Conservation (phyloP, 2,888 invertebrate genomes). For the Apodemia arnacis region DNA sequence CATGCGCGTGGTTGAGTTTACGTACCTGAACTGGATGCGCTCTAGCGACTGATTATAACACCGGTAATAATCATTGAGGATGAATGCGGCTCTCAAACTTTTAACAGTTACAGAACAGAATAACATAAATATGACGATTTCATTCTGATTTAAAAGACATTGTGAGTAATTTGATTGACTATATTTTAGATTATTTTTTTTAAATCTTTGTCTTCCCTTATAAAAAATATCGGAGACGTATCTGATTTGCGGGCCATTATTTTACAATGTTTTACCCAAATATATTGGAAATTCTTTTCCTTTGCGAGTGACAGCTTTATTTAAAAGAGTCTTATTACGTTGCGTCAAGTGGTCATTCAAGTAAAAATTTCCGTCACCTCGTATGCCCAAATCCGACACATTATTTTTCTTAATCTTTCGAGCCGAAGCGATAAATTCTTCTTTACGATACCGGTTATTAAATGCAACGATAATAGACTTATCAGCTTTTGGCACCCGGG, state of each 20-base stretch:
- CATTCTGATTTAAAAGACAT: not conserved
- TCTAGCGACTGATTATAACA: not conserved
- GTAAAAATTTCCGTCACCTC: constrained; percentile 30
- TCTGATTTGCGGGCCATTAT: constrained; percentile 66
- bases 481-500: not conserved
- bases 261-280: constrained; percentile 72
- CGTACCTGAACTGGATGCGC: constrained; percentile 11
- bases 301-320: constrained; percentile 37
- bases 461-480: not conserved
- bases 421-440: constrained; percentile 50
- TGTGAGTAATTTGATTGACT: not conserved
- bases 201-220: constrained; percentile 53
- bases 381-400: constrained; percentile 34
- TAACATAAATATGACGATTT: not conserved
- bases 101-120: not conserved
- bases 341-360: constrained; percentile 63
- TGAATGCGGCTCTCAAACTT: not conserved
- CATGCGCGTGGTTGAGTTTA: not conserved
- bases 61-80: not conserved
- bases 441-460: constrained; percentile 48
- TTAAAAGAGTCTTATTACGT: constrained; percentile 37
- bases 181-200: constrained; percentile 32
- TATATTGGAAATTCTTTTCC: constrained; percentile 54
- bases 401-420: constrained; percentile 43
- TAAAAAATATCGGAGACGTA: constrained; percentile 59